Percentiles rank a stretch among this genome's conserved stretches.
Conservation (phyloP, 2,113 vertebrate genomes). For the Tragulus kanchil region DNA sequence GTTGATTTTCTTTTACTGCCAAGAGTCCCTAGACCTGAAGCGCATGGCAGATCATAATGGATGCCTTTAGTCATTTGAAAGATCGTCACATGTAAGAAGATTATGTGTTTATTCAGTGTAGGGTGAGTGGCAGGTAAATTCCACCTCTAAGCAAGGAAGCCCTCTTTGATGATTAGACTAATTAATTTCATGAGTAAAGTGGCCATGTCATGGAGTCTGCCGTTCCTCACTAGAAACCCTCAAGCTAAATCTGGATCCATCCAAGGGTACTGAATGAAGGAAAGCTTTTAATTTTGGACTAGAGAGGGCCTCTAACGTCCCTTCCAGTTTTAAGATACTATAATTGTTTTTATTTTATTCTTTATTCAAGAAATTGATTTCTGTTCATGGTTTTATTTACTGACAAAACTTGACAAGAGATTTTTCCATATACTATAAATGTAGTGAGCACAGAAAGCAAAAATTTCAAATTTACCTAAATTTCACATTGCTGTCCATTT, state of each 20-base stretch:
- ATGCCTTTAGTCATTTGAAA: constrained; percentile 57
- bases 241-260: background rate
- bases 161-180: background rate
- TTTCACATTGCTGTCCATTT: constrained; percentile 44
- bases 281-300: constrained; percentile 29
- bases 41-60: background rate
- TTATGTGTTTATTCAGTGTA: constrained; percentile 23
- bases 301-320: background rate
- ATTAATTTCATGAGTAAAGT: background rate
- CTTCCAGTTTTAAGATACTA: constrained; percentile 42
- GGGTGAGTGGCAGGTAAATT: background rate
- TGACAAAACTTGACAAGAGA: background rate
- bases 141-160: constrained; percentile 45
- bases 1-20: constrained; percentile 35
- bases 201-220: background rate
- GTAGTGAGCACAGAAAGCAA: constrained; percentile 25
- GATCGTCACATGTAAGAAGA: background rate
- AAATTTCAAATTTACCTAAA: background rate
- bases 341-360: constrained; percentile 50
- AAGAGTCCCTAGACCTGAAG: constrained; percentile 23
- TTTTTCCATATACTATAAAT: background rate
- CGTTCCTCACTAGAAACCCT: constrained; percentile 1
- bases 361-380: constrained; percentile 58
- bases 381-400: constrained; percentile 55
- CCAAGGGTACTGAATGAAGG: background rate